Evolutionary conservation across 2,797 vertebrate species (phyloP), one percentile per base, ranked within the genome.

Genomic region (Tinamus major): DNA sequence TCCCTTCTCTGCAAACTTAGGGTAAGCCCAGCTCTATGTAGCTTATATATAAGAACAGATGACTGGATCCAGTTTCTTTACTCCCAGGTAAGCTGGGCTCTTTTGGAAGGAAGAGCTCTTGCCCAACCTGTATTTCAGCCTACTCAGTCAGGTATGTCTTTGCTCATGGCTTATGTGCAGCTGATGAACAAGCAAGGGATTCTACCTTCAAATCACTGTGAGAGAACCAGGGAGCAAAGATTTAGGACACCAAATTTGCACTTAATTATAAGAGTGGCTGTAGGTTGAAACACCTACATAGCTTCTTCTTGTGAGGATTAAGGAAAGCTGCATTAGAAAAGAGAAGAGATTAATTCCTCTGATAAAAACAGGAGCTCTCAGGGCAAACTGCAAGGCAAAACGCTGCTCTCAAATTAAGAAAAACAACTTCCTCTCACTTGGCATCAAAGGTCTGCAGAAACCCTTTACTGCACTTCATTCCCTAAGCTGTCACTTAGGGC

Each of bases 241-340:
- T 90, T 84, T 85, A 89, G 83, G 93, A 86, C 83, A 88, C 12
- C 44, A 79, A 90, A 94, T 95, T 90, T 95, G 77, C 87, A 92
- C 86, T 55, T 88, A 95, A 91, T 94, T 91, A 96, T 58, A 92
- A 2, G 80, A 95, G 64, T 92, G 56, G 85, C 64, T 92, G 95
- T 89, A 91, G 92, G 85, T 33, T 93, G 85, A 29, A 95, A 90
- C 74, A 82, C 83, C 82, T 95, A 95, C 88, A 83, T 68, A 55
- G 41, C 79, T 88, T 74, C 64, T 84, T 79, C 70, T 33, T 79
- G 70, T 18, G 69, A 84, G 31, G 59, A 94, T 74, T 89, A 89
- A 84, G 79, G 79, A 88, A 94, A 71, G 44, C 37, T 26, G 74
- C 4, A 3, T 58, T 48, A 68, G 77, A 72, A 87, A 92, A 87